Percentiles rank a stretch among this genome's conserved stretches.
Conservation (phyloP, 2,113 vertebrate species). For the Cervus canadensis region DNA sequence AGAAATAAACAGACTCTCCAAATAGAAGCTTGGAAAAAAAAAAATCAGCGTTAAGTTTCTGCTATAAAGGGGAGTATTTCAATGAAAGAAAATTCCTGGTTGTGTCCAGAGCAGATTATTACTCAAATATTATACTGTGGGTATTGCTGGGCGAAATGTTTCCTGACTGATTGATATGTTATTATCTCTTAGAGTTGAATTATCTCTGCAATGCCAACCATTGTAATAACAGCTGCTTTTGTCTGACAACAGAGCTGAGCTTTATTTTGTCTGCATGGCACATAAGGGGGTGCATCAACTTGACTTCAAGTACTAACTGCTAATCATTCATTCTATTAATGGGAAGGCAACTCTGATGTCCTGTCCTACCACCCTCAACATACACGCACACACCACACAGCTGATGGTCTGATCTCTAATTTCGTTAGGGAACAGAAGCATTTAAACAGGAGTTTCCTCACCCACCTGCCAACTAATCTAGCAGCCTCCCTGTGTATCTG, state of each 20-base stretch:
- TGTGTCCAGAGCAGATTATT: constrained; percentile 25
- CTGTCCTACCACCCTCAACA: neutral
- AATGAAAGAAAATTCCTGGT: neutral
- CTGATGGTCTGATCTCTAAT: neutral
- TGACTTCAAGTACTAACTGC: constrained; percentile 21
- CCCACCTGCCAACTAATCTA: neutral
- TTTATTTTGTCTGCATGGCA: neutral
- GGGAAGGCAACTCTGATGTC: neutral
- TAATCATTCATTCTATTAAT: constrained; percentile 26
- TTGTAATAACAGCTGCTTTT: constrained; percentile 41
- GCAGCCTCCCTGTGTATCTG: neutral
- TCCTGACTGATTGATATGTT: constrained; percentile 58
- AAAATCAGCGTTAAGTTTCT: neutral
- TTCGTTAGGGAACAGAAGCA: neutral
- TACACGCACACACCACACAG: neutral
- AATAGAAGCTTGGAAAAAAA: neutral
- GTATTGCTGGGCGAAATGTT: neutral
- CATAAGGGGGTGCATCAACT: neutral
- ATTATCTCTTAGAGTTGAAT: constrained; percentile 55
- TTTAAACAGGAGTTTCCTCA: neutral
- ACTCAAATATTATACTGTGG: neutral
- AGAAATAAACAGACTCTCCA: constrained; percentile 55
- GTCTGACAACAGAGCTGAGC: constrained; percentile 38
- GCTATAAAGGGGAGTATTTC: neutral
- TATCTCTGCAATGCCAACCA: constrained; percentile 53